Percentiles rank a stretch among this genome's conserved stretches.
phyloP scores from a whole-genome alignment of 2,797 vertebrate species.

The Argya squamiceps region DNA sequence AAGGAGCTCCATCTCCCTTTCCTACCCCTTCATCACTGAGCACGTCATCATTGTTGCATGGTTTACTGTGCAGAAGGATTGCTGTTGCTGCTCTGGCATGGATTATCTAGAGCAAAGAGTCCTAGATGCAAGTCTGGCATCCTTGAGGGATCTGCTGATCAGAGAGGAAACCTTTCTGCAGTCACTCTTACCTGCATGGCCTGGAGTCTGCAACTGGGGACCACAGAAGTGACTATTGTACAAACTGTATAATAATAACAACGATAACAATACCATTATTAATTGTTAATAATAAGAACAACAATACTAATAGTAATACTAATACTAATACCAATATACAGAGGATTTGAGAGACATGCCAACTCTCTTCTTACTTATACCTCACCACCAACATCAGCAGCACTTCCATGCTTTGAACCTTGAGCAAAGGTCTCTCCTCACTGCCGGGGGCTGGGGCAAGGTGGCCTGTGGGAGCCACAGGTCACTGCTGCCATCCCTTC shows the following conservation, averaged over 20 bases:
- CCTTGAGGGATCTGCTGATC: background rate
- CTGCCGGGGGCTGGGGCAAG: background rate
- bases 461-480: background rate
- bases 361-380: background rate
- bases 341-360: background rate
- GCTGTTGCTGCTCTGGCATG: background rate
- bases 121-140: background rate
- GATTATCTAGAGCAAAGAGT: background rate
- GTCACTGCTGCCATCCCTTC: background rate
- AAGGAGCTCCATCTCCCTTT: background rate
- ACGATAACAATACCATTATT: too few relatives aligned
- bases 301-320: accelerated
- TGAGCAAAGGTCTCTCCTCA: background rate
- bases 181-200: background rate
- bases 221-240: accelerated
- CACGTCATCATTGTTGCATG: accelerated
- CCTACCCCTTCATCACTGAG: background rate
- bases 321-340: background rate
- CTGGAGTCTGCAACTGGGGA: background rate
- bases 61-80: background rate
- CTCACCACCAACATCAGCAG: accelerated
- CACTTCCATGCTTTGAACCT: background rate
- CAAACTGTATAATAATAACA: background rate
- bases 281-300: too few relatives aligned
- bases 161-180: background rate